Percentiles rank a stretch among this genome's conserved stretches.
Evolutionary conservation across 2,888 invertebrate genomes (phyloP).

Genomic region (Athalia circularis): DNA sequence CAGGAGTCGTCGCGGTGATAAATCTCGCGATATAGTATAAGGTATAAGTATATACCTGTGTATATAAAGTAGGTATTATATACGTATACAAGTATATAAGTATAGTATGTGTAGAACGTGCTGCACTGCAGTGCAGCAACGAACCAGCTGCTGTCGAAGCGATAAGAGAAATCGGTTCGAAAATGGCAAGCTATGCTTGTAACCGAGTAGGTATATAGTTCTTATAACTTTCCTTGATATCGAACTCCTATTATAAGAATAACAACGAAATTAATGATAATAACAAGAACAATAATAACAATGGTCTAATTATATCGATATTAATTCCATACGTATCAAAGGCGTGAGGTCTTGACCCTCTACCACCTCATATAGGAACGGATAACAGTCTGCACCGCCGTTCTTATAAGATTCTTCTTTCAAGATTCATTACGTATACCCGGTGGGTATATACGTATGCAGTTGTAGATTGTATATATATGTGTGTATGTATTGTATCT

Average conservation of each 20-base stretch:
- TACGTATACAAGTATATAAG: background rate
- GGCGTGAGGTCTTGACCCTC: conserved; percentile 28
- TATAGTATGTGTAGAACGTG: background rate
- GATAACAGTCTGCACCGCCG: background rate
- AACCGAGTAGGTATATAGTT: background rate
- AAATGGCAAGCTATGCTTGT: background rate
- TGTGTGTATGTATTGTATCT: no score
- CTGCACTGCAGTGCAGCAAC: background rate
- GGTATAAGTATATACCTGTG: background rate
- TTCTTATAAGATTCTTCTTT: background rate
- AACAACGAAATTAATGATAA: no score
- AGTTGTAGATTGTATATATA: no score
- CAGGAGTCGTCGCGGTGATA: conserved; percentile 28
- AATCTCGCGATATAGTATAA: background rate
- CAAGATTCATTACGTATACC: no score
- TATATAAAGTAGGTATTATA: background rate
- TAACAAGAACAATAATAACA: no score
- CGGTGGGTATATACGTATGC: no score
- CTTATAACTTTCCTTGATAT: conserved; percentile 11
- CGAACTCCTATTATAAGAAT: background rate
- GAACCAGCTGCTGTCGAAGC: background rate
- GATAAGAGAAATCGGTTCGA: conserved; percentile 29
- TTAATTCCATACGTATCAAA: conserved; percentile 1
- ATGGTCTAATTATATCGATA: conserved; percentile 14
- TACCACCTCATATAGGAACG: background rate